A percentile compares a stretch with the other conserved stretches of the same genome.
Conservation (phyloP, 2,113 vertebrate genomes). For the Meriones unguiculatus region DNA sequence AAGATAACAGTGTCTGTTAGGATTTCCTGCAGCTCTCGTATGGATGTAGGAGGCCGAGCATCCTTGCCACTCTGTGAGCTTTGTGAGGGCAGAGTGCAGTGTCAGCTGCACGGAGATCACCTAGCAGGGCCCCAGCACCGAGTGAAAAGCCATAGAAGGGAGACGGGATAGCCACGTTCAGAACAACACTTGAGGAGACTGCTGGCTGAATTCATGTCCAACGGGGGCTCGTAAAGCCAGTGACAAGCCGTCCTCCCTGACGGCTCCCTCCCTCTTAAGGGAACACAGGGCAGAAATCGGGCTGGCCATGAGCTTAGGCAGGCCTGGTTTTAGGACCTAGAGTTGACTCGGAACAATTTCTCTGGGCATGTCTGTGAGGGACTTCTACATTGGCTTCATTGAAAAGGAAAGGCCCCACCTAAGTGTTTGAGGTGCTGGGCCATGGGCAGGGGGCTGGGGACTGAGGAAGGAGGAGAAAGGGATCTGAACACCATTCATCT, state of each 20-base stretch:
- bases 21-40: neutral
- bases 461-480: neutral
- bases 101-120: accelerated
- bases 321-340: neutral
- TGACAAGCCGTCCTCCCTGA: too few species aligned
- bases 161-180: neutral
- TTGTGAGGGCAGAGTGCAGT: neutral
- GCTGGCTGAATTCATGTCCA: neutral
- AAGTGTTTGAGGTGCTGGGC: neutral
- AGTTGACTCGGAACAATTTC: too few species aligned
- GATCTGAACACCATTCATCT: neutral
- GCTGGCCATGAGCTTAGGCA: neutral
- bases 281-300: neutral
- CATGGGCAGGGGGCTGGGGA: neutral
- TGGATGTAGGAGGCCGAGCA: neutral
- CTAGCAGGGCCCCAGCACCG: neutral
- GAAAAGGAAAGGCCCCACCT: neutral
- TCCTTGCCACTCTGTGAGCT: neutral
- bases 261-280: neutral
- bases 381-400: neutral
- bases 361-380: neutral
- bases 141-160: neutral
- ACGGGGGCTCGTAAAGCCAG: neutral
- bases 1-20: neutral
- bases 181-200: too few species aligned